Evolutionary conservation across 2,797 vertebrate genomes (phyloP), one percentile per base, ranked within the genome.

Genomic region (Nyctibius grandis): DNA sequence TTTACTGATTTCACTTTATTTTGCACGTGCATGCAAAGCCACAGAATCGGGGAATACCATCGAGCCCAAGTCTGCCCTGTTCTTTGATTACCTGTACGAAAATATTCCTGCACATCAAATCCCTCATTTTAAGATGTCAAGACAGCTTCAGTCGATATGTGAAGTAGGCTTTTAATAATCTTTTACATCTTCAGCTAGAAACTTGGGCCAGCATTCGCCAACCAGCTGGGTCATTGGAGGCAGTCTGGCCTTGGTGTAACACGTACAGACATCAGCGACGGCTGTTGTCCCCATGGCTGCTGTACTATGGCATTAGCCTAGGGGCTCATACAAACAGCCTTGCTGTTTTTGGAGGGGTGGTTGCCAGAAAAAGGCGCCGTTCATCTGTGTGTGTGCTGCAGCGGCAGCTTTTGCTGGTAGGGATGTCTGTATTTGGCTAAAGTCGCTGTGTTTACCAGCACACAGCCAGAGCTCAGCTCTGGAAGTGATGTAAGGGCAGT

Each of bases 181-280:
- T 18, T 20, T 36, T 8, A 1, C 33, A 4, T 31, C 48, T 44
- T 18, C 65, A 75, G 29, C 74, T 33, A 15, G 34, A 29, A 59
- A 4, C 45, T 53, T 33, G 15, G 0, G 3, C 45, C 56, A 79
- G 48, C 28, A 2, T 6, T 29, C 3, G 2, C n/a, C 63, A 44
- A 0, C 17, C 18, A 64, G 26, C 19, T 34, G 0, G 19, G n/a
- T 8, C 22, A 3, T 3, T 1, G 72, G 25, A 26, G 69, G 48
- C 77, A 29, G 26, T 1, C 69, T 81, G 50, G 9, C 64, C 84
- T 42, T 4, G 36, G 72, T 20, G 72, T 25, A 16, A 17, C 4
- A 47, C 1, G 9, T 31, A 4, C 75, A 9, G 34, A 20, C 50
- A 11, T 23, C 60, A 18, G 60, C 12, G 17, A 15, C 38, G 64